phyloP scores from a whole-genome alignment of 2,113 vertebrate species.

The Glaucomys volans region DNA sequence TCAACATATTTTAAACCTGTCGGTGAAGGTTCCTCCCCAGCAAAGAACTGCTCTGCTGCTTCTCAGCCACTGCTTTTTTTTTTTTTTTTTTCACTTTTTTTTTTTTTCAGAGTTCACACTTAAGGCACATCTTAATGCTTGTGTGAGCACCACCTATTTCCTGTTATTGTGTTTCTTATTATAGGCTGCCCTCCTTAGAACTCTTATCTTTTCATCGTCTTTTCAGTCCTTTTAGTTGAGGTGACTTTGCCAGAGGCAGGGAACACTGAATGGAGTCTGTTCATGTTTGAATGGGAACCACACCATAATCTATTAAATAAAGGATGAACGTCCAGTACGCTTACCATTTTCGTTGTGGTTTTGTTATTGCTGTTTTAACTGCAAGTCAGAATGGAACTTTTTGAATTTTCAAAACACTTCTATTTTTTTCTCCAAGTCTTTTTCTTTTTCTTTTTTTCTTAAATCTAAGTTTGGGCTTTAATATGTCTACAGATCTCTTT shows the following conservation, averaged over 20 bases:
- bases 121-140: conserved; percentile 60
- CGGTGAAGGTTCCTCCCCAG: neutral
- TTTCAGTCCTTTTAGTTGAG: neutral
- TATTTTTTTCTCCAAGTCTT: neutral
- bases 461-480: conserved; percentile 26
- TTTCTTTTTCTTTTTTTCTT: neutral
- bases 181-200: conserved; percentile 53
- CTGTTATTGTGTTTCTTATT: conserved; percentile 76
- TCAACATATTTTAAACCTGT: neutral
- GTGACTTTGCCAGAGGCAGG: conserved; percentile 66
- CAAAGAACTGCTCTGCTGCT: neutral
- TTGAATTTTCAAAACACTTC: conserved; percentile 58
- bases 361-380: conserved; percentile 48
- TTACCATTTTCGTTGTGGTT: conserved; percentile 19
- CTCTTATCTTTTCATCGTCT: conserved; percentile 60
- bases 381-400: conserved; percentile 18
- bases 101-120: conserved; percentile 60
- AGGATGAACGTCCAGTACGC: neutral
- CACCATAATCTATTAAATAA: neutral
- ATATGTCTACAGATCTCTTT: conserved; percentile 77
- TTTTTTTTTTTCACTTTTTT: neutral
- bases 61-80: conserved; percentile 7
- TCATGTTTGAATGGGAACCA: neutral
- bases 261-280: conserved; percentile 36
- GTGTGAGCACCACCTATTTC: conserved; percentile 76